A percentile compares a stretch with the other conserved stretches of the same genome.
These are phyloP conservation scores for Plecturocebus donacophilus DNA, from an alignment of 2,113 vertebrate species.

Conservation along the genomic window DNA sequence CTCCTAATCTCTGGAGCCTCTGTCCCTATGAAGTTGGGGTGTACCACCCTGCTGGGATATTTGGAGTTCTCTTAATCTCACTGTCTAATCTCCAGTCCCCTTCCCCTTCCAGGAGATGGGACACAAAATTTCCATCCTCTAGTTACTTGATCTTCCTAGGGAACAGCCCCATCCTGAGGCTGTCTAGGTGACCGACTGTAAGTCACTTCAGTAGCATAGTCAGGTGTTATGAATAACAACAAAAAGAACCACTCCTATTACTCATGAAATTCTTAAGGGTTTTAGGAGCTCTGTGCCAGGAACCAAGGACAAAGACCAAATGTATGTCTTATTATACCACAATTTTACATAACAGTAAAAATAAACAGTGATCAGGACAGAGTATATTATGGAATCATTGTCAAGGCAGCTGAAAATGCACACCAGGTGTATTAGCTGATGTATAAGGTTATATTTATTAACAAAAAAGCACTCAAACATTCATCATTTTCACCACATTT, in stretches of 20 bases:
- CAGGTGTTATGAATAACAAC: background rate
- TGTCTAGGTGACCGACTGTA: background rate
- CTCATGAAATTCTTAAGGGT: background rate
- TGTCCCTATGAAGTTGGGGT: background rate
- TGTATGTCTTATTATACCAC: background rate
- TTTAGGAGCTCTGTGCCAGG: background rate
- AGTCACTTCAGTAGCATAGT: background rate
- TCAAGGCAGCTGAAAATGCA: background rate
- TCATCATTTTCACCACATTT: background rate
- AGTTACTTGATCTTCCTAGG: background rate
- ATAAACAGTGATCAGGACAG: background rate
- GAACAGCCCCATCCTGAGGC: background rate
- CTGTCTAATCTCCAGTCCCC: background rate
- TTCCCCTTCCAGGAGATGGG: background rate
- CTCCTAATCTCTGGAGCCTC: background rate
- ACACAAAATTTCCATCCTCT: background rate
- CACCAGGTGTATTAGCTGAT: background rate
- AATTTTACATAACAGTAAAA: background rate
- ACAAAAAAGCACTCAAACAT: background rate
- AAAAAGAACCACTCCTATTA: background rate
- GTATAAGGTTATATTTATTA: background rate
- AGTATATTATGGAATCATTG: background rate
- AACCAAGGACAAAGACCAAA: background rate
- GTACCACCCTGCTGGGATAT: background rate
- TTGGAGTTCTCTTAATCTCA: background rate